Conservation (phyloP, 2,113 vertebrate species). For the Cryptotis parvus region DNA sequence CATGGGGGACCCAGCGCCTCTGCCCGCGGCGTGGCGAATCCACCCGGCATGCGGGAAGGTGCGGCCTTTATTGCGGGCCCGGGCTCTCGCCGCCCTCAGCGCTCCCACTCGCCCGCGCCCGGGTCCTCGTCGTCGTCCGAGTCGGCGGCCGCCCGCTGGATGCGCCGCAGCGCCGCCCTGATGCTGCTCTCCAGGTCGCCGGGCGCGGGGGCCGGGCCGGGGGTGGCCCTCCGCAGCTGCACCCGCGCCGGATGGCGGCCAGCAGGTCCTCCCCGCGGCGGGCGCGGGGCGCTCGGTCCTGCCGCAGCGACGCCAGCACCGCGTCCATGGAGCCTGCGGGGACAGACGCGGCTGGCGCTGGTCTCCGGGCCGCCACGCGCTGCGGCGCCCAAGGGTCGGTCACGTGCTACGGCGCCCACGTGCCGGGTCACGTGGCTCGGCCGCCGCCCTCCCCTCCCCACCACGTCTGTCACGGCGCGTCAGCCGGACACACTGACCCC, state of each 20-base stretch:
- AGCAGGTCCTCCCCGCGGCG: conserved; percentile 90
- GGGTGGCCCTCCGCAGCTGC: conserved; percentile 91
- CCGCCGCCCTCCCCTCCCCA: no score
- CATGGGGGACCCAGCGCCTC: no score
- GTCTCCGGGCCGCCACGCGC: no score
- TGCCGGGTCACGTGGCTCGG: no score
- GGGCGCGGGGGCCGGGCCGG: conserved; percentile 43
- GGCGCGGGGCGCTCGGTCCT: conserved; percentile 67
- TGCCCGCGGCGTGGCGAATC: no score
- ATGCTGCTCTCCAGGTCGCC: conserved; percentile 94
- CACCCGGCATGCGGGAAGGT: no score
- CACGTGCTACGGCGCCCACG: no score
- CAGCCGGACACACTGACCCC: no score
- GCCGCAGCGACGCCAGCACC: conserved; percentile 93
- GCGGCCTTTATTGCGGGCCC: no score
- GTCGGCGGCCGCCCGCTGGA: conserved; percentile 94
- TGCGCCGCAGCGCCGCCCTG: conserved; percentile 95
- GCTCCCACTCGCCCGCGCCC: conserved; percentile 88
- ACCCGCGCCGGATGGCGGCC: conserved; percentile 94
- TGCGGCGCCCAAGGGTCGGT: no score
- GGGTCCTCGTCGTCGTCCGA: conserved; percentile 91
- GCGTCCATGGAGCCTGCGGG: conserved; percentile 95
- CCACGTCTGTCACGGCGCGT: no score
- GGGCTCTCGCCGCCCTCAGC: conserved; percentile 62
- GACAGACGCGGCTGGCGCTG: no score